These are phyloP conservation scores for Cricetomys ansorgei DNA, from an alignment of 2,113 vertebrate genomes.

Conservation along the genomic window DNA sequence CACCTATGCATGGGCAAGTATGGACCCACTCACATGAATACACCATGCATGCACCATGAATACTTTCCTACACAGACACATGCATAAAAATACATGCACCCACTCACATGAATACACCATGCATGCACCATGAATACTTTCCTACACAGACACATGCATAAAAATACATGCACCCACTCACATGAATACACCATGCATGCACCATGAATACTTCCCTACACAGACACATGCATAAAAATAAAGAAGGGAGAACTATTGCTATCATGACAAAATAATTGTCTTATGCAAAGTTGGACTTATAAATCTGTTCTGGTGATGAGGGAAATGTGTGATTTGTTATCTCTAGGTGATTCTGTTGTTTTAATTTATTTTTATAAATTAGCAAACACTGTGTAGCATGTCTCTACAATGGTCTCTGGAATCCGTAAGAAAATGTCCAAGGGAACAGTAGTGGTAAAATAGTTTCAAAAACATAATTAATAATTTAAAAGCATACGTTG, in stretches of 20 bases:
- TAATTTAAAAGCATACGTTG: background rate
- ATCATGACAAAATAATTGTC: background rate
- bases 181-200: background rate
- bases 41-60: too few species aligned
- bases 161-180: background rate
- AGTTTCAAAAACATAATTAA: background rate
- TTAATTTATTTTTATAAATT: background rate
- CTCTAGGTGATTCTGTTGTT: background rate
- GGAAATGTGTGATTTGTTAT: background rate
- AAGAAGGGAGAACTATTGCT: background rate
- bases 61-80: too few species aligned
- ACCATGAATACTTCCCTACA: background rate
- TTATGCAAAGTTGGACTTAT: background rate
- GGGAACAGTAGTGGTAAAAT: background rate
- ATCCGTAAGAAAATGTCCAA: background rate
- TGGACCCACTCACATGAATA: too few species aligned
- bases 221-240: background rate
- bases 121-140: too few species aligned
- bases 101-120: too few species aligned
- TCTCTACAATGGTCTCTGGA: background rate
- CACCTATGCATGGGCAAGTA: background rate
- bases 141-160: too few species aligned
- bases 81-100: too few species aligned
- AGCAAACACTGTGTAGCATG: background rate
- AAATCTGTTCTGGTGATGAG: background rate